phyloP scores from a whole-genome alignment of 2,797 vertebrate species.

The Coranthus polyacanthus region DNA sequence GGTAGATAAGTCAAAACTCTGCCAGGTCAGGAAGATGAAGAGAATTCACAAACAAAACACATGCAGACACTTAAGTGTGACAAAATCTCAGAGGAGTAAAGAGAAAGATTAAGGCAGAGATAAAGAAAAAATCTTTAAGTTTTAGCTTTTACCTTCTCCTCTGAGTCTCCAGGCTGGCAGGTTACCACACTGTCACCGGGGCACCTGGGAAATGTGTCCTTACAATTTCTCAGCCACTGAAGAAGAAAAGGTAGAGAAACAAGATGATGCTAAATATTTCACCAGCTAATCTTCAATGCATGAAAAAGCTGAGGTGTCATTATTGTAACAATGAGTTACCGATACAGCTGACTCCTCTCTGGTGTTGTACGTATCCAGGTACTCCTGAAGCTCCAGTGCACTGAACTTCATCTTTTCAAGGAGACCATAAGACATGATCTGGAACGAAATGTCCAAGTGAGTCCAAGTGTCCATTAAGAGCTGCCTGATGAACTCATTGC shows the following conservation, averaged over 20 bases:
- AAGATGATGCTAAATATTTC: conserved; percentile 2
- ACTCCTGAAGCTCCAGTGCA: conserved; percentile 96
- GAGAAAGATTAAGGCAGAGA: no score
- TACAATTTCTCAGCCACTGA: conserved; percentile 98
- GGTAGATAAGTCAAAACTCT: not conserved
- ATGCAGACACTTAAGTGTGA: conserved; percentile 50
- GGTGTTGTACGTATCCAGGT: conserved; percentile 96
- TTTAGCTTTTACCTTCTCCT: conserved; percentile 95
- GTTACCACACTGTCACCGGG: conserved; percentile 96
- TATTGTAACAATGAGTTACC: conserved; percentile 75
- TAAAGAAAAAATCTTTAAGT: no score
- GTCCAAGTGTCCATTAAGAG: no score
- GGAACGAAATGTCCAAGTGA: conserved; percentile 60
- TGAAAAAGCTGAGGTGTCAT: not conserved
- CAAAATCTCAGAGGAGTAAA: conserved; percentile 32
- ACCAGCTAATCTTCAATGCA: not conserved
- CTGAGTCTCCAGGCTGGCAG: conserved; percentile 97
- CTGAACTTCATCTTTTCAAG: conserved; percentile 99
- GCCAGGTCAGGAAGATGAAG: conserved; percentile 12
- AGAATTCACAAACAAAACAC: conserved; percentile 34
- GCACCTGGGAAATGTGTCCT: conserved; percentile 94
- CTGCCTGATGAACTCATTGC: not conserved
- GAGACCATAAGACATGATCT: conserved; percentile 97
- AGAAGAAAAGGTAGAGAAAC: not conserved
- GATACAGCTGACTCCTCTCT: conserved; percentile 94